Percentiles rank a stretch among this genome's conserved stretches.
Conservation (phyloP, 2,113 vertebrate genomes). For the Panthera uncia region DNA sequence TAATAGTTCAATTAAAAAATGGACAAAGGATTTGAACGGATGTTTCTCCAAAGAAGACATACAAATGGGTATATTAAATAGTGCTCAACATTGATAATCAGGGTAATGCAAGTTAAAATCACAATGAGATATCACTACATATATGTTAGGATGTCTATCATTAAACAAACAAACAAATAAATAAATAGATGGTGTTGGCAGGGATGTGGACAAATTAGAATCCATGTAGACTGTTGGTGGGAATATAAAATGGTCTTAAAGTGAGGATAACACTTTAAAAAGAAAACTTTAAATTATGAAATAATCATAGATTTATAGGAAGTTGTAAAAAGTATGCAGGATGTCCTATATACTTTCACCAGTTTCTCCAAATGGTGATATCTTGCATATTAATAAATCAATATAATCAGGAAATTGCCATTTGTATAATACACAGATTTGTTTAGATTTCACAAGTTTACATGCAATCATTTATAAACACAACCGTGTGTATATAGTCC, state of each 20-base stretch:
- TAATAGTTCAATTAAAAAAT: background rate
- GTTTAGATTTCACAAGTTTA: background rate
- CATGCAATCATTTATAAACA: background rate
- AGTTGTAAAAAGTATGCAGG: background rate
- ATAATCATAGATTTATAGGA: background rate
- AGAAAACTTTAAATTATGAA: background rate
- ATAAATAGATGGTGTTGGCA: background rate
- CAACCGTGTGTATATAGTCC: background rate
- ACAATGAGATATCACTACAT: background rate
- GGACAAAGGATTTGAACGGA: background rate
- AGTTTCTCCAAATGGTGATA: background rate
- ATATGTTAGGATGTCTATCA: background rate
- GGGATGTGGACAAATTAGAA: background rate
- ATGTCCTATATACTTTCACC: background rate
- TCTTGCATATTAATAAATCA: background rate
- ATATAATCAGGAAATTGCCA: background rate
- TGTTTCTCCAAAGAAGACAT: background rate
- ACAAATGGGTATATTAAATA: background rate
- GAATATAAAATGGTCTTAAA: background rate
- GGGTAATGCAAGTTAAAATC: background rate
- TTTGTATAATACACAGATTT: background rate
- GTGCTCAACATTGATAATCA: background rate
- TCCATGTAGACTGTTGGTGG: background rate
- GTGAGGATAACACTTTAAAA: background rate
- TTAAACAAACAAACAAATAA: background rate